Evolutionary conservation across 2,888 invertebrate species (phyloP).

Genomic region (Phaonia tiefii): DNA sequence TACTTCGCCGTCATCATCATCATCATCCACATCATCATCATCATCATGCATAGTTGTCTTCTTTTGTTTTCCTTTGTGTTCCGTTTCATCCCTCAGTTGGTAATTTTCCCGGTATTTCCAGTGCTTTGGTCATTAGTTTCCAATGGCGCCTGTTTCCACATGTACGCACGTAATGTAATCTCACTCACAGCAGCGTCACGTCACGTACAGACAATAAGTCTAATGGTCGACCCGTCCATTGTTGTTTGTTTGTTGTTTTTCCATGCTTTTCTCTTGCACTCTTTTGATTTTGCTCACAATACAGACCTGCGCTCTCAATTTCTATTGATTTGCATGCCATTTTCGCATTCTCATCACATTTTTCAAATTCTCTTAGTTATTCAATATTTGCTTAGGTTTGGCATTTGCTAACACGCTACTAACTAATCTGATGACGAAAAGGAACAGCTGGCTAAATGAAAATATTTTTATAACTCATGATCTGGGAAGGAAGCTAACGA

Average conservation of each 20-base stretch:
- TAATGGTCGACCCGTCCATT: conserved; percentile 1
- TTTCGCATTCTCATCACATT: background rate
- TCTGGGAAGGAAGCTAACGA: too few relatives aligned
- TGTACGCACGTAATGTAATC: conserved; percentile 21
- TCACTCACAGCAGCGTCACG: conserved; percentile 28
- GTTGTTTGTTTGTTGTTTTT: conserved; percentile 9
- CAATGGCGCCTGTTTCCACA: conserved; percentile 9
- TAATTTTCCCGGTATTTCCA: conserved; percentile 34
- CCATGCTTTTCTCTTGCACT: conserved; percentile 14
- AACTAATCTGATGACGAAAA: too few relatives aligned
- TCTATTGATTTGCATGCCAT: conserved; percentile 63
- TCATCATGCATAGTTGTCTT: too few relatives aligned
- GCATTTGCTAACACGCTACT: background rate
- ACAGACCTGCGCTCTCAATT: conserved; percentile 67
- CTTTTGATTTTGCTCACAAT: conserved; percentile 7
- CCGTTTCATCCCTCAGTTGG: background rate
- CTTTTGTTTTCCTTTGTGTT: background rate
- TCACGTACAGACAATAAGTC: conserved; percentile 42
- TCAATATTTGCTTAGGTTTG: background rate
- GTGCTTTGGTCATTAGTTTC: conserved; percentile 44
- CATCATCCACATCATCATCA: background rate
- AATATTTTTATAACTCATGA: too few relatives aligned
- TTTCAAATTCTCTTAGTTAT: background rate
- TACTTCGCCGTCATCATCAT: background rate
- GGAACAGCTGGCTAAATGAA: too few relatives aligned